Base-by-base conservation (phyloP, 2,888 invertebrate species). In the Microplitis deprimator region DNA sequence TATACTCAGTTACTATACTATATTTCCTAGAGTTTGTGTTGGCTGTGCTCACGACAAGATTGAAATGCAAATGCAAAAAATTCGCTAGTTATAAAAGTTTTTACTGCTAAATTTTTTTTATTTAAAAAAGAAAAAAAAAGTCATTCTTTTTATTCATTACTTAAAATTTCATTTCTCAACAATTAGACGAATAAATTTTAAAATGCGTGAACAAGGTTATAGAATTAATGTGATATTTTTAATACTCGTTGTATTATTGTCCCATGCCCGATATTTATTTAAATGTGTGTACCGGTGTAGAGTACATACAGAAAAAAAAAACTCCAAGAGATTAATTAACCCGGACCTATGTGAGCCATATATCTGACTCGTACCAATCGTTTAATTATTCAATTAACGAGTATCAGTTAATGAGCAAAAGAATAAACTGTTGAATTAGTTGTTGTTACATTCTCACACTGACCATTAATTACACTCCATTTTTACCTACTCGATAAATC, bases 11-110 rank as follows among this genome's bases (percentile, higher is more conserved):
- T 62, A 62, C 62, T 20, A 20, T 59, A 10, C 13, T 6, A 59
- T 10, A 6, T 72, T 41, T 62, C 17, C 60, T 0, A 29, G 10
- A 41, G 13, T 40, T 68, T 68, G 40, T 10, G 7, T 40, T 13
- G 68, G 13, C 40, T 10, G 29, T 29, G 7, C 67, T 16, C 16
- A 39, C 17, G 41, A 72, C 40, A 77, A 75, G 65, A 76, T 76
- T 76, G 79, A 80, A 78, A 79, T 80, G 76, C 73, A 80, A 79
- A 78, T 77, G 75, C 62, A 65, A 76, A 77, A 79, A 76, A 79
- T 79, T 79, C 61, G 67, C 77, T 76, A 70, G 77, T 72, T 64
- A 13, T 8, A 7, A 41, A 70, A 73, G 8, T 68, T 68, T 74
- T 62, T 50, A 13, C 29, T 17, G 17, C n/a, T 16, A 16, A 20